Percentiles rank a stretch among this genome's conserved stretches.
These are phyloP conservation scores for Caranx ignobilis DNA, from an alignment of 2,113 vertebrate species.

Conservation along the genomic window DNA sequence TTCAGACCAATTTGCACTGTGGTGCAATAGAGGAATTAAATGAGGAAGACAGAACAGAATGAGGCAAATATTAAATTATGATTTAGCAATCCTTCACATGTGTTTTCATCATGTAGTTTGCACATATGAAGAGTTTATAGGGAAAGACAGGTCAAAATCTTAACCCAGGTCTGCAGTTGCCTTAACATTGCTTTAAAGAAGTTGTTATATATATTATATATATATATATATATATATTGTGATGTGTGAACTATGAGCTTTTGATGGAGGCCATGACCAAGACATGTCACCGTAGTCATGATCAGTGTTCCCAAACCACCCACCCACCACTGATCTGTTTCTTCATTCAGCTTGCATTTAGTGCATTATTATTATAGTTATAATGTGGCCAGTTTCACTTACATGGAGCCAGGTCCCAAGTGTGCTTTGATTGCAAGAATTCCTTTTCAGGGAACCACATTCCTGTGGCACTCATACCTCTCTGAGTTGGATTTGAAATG, in stretches of 20 bases:
- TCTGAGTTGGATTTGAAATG: constrained; percentile 34
- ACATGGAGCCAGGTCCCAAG: background rate
- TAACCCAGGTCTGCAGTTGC: background rate
- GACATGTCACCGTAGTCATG: background rate
- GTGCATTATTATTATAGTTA: background rate
- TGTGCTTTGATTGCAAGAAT: constrained; percentile 1
- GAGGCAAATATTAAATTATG: background rate
- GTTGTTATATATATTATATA: no score
- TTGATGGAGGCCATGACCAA: background rate
- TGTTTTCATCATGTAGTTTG: background rate
- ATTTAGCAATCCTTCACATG: background rate
- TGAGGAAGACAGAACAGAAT: no score
- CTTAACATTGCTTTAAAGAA: background rate
- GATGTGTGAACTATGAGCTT: background rate
- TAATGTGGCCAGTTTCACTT: background rate
- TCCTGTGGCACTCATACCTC: constrained; percentile 23
- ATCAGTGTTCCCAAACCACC: background rate
- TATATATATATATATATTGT: no score
- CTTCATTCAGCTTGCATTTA: background rate
- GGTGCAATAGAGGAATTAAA: background rate
- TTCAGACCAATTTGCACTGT: background rate
- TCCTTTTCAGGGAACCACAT: constrained; percentile 20
- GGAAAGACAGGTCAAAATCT: background rate
- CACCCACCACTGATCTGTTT: background rate
- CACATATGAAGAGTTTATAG: background rate